Evolutionary conservation across 2,113 vertebrate species (phyloP).

Genomic region (Brienomyrus brachyistius): DNA sequence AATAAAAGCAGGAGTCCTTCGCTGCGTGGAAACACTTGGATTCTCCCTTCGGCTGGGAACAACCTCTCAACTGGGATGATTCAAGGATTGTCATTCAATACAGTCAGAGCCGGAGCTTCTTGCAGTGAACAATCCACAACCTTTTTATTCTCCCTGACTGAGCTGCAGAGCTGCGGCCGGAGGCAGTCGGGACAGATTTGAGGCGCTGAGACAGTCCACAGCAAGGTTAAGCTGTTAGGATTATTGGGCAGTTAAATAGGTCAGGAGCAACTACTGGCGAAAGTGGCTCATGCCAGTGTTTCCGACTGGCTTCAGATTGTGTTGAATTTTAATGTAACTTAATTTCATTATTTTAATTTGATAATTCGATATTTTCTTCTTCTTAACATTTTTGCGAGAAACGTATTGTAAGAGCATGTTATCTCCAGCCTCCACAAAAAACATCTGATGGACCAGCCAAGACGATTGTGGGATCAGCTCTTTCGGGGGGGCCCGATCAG

Average conservation of each 20-base stretch:
- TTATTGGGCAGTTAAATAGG: constrained; percentile 53
- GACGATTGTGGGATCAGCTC: background rate
- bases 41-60: background rate
- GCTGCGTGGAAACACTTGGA: background rate
- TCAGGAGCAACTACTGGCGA: constrained; percentile 49
- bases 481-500: background rate
- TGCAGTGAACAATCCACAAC: background rate
- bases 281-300: background rate
- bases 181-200: constrained; percentile 19
- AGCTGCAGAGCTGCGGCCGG: background rate
- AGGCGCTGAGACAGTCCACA: constrained; percentile 41
- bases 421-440: background rate
- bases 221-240: constrained; percentile 66
- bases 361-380: background rate
- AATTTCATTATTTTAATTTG: background rate
- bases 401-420: background rate
- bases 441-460: background rate
- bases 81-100: background rate
- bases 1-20: background rate
- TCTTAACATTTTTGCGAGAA: background rate
- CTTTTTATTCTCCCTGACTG: background rate
- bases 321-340: background rate
- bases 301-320: background rate
- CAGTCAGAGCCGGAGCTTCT: background rate
- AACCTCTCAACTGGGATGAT: background rate